These are phyloP conservation scores for Carapus acus DNA, from an alignment of 2,797 vertebrate genomes.

Conservation along the genomic window DNA sequence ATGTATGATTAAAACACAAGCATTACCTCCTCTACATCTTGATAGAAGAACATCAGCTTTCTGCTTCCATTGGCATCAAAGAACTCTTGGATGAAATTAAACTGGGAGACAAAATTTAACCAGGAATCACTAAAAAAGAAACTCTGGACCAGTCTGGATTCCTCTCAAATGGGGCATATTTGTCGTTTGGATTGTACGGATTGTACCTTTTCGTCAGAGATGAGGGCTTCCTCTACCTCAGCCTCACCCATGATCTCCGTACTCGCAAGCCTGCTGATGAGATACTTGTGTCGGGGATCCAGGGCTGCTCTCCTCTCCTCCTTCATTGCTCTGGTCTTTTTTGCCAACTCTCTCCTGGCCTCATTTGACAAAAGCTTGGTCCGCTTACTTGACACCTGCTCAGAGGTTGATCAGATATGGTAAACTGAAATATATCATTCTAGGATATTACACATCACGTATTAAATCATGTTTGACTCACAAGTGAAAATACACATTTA, in stretches of 20 bases:
- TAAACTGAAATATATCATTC: too few relatives aligned
- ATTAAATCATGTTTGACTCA: too few relatives aligned
- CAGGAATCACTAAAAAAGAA: neutral
- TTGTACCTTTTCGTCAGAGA: conserved; percentile 75
- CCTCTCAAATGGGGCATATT: neutral
- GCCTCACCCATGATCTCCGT: conserved; percentile 56
- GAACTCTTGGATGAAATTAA: conserved; percentile 74
- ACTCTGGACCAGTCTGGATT: neutral
- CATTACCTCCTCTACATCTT: conserved; percentile 65
- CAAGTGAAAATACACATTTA: too few relatives aligned
- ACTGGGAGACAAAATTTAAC: conserved; percentile 54
- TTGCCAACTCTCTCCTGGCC: conserved; percentile 67
- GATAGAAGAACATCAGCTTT: conserved; percentile 79
- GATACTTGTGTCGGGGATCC: conserved; percentile 73
- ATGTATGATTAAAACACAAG: neutral
- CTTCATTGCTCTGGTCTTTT: conserved; percentile 65
- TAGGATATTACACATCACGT: too few relatives aligned
- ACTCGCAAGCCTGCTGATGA: conserved; percentile 71
- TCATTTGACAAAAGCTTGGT: conserved; percentile 66
- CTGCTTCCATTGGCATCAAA: conserved; percentile 72
- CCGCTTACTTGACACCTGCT: conserved; percentile 66
- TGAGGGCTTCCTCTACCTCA: conserved; percentile 73
- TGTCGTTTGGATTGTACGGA: too few relatives aligned
- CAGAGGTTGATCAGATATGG: neutral
- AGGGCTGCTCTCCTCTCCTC: conserved; percentile 72